Evolutionary conservation across 2,113 vertebrate genomes (phyloP), one percentile per base, ranked within the genome.

Genomic region (Campylomormyrus tamandua): DNA sequence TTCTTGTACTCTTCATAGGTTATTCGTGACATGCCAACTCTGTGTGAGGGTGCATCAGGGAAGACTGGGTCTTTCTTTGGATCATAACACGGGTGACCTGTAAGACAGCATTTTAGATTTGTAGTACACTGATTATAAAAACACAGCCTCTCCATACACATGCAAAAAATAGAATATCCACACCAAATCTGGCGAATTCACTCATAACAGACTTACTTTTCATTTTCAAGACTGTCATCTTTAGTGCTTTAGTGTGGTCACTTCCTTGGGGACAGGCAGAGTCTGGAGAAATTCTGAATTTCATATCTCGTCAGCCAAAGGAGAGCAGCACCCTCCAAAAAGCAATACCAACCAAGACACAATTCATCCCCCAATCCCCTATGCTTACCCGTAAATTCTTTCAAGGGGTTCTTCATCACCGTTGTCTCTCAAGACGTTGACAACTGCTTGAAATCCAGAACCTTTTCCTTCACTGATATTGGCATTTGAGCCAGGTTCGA

Each of bases 391-490:
- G 87, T 62, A 77, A 39, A 0, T 62, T 62, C 3, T 62, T 87
- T 24, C 2, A 10, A 13, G 27, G 21, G 3, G 19, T 2, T 15
- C 11, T 1, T 11, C 9, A 1, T 9, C 9, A 1, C 52, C 15
- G 1, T 46, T 4, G 21, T 4, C 5, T 48, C 27, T 48, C n/a
- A 48, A 50, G 92, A 92, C 0, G 89, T 89, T 5, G 95, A 95
- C 53, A 95, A 90, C 77, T 95, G 92, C 1, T 56, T 93, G 89
- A 94, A 95, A 31, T 85, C 92, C 90, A 96, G 88, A 45, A 91
- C 17, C 5, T 15, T 31, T 15, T 91, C 91, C 1, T 88, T 85
- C 46, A 85, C 87, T 13, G 90, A 3, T 11, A 88, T 11, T 56
- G 90, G 80, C 17, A 2, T 27, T 6, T 8, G 35, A 89, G 48